Evolutionary conservation across 2,113 vertebrate species (phyloP), one percentile per base, ranked within the genome.

Genomic region (Anarhynchus alexandrinus): DNA sequence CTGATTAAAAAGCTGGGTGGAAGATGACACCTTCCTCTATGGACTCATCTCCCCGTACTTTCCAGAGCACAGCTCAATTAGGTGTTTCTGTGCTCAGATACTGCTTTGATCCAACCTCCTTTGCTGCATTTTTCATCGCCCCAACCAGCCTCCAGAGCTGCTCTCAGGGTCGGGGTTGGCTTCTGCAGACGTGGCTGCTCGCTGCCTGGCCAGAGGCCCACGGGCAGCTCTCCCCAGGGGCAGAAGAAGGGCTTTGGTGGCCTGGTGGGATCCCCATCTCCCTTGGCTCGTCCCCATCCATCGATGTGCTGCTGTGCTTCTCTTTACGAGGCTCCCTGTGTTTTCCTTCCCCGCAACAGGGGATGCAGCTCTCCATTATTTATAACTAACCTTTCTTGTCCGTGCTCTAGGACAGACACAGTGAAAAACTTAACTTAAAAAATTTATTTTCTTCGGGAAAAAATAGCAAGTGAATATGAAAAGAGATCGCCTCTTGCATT

Each of bases 371-470:
- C 72, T 96, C 8, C 77, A 94, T 94, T 93, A 97, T 97, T 97
- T 16, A 96, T 73, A 22, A 11, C 32, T 54, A 66, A 95, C 90
- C 90, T 96, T 97, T 89, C 96, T 17, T 15, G 69, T 62, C 84
- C 15, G 0, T 22, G 77, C 78, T 91, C 42, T 49, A 49, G 92
- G 94, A 89, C 80, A 93, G 55, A 12, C 16, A 19, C 67, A 32
- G 95, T 29, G 51, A 83, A 92, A 95, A 96, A 77, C 49, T 64
- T n/a, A 13, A 7, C 77, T 71, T 97, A 38, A 97, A 96, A 96
- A 78, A 95, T 89, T 94, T 40, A 96, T 94, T 91, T 95, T 94
- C 92, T 78, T 19, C 4, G 0, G 15, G 81, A 79, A 86, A 93
- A 95, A 81, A 67, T 49, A 95, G 90, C 64, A 45, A 87, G 34